Conservation (phyloP, 2,888 invertebrate species). For the Norana najaformis region DNA sequence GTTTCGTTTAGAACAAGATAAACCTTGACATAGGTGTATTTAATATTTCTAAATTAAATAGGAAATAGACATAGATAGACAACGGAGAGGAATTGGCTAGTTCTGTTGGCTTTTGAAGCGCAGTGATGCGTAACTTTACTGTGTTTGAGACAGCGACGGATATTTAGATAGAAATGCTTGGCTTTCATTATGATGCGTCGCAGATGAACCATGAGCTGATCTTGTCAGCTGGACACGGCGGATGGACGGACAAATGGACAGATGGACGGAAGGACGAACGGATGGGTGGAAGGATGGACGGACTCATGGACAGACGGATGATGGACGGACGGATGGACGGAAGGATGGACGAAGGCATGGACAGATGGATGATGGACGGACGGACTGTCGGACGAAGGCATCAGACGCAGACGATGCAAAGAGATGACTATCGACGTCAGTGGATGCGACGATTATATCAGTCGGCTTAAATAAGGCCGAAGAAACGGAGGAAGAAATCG, state of each 20-base stretch:
- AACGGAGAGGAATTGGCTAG: background rate
- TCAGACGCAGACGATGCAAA: background rate
- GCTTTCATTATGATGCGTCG: background rate
- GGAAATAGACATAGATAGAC: too few species aligned
- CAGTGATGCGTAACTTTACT: background rate
- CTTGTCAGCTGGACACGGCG: background rate
- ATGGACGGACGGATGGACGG: background rate
- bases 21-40: background rate
- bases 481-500: background rate
- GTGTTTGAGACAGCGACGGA: too few species aligned
- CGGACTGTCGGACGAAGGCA: background rate
- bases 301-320: background rate
- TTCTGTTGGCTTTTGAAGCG: background rate
- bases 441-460: background rate
- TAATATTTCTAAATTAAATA: background rate
- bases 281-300: background rate
- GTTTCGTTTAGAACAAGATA: background rate
- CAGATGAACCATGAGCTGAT: background rate
- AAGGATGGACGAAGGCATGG: background rate
- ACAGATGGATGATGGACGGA: background rate
- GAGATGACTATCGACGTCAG: slow-evolving; percentile 6
- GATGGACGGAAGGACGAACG: background rate
- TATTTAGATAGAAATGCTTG: background rate
- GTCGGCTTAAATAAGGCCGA: background rate
- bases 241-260: background rate